Conservation (phyloP, 1,140 invertebrate species). For the Drosophila mauritiana region DNA sequence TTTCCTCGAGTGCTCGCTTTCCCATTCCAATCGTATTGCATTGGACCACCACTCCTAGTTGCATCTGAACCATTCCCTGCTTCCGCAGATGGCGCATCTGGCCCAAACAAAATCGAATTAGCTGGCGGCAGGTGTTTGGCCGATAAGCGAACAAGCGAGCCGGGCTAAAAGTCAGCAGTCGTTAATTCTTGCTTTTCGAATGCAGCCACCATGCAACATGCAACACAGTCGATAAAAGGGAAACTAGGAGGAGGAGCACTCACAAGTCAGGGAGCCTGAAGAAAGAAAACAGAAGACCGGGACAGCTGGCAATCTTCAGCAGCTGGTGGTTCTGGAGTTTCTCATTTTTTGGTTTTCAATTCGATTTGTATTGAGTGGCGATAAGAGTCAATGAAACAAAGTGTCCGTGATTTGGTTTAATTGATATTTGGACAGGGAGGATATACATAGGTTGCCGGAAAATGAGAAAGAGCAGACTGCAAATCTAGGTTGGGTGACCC, state of each 20-base stretch:
- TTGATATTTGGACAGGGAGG: conserved; percentile 19
- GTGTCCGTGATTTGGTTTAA: conserved; percentile 22
- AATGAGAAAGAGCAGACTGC: not conserved
- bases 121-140: conserved; percentile 27
- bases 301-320: conserved; percentile 37
- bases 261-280: conserved; percentile 16
- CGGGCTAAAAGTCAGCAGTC: not conserved
- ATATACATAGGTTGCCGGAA: not conserved
- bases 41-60: not conserved
- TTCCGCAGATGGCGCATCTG: conserved; percentile 16
- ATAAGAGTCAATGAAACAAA: conserved; percentile 6
- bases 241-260: not conserved
- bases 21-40: not conserved
- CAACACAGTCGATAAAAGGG: conserved; percentile 15
- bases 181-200: conserved; percentile 31
- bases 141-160: conserved; percentile 25
- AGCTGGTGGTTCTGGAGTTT: conserved; percentile 26
- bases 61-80: not conserved
- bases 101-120: conserved; percentile 28
- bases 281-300: conserved; percentile 21
- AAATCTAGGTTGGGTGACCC: not conserved
- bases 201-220: conserved; percentile 25
- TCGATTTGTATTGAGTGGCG: conserved; percentile 26
- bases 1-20: not conserved
- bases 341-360: conserved; percentile 22